Evolutionary conservation across 2,797 vertebrate species (phyloP).

Genomic region (Neoniphon sammara): DNA sequence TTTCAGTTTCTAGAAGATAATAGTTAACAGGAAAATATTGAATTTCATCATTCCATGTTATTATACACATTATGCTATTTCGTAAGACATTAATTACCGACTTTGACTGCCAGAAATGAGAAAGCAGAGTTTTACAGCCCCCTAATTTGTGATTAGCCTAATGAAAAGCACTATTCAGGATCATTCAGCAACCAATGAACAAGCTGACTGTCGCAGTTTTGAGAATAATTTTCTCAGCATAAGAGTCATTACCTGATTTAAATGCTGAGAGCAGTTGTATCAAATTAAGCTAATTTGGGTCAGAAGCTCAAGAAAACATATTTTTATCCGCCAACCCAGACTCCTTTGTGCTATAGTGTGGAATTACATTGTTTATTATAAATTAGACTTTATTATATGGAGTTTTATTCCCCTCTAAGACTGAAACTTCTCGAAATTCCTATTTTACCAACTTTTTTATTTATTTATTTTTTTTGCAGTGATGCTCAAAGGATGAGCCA

Average conservation of each 20-base stretch:
- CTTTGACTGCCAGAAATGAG: slow-evolving; percentile 11
- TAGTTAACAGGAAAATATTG: slow-evolving; percentile 12
- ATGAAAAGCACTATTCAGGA: slow-evolving; percentile 46
- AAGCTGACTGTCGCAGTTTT: slow-evolving; percentile 19
- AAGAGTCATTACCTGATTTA: slow-evolving; percentile 39
- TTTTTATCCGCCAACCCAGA: slow-evolving; percentile 14
- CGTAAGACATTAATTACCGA: slow-evolving; percentile 24
- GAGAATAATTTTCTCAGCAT: slow-evolving; percentile 1
- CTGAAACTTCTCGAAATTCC: neutral
- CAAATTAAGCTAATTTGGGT: slow-evolving; percentile 33
- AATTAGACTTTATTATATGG: neutral
- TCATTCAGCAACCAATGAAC: slow-evolving; percentile 41
- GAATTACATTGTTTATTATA: neutral
- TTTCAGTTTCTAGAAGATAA: neutral
- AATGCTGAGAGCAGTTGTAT: slow-evolving; percentile 22
- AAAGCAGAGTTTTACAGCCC: slow-evolving; percentile 11
- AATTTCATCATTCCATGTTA: neutral
- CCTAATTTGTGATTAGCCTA: slow-evolving; percentile 50
- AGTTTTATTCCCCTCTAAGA: neutral
- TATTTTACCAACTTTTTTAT: neutral
- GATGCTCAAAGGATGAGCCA: neutral
- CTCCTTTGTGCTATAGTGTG: neutral
- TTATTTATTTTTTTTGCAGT: no score
- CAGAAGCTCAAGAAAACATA: slow-evolving; percentile 33
- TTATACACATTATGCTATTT: neutral